A percentile compares a stretch with the other conserved stretches of the same genome.
Conservation (phyloP, 23 tunicate species). For the Oikopleura dioica region DNA sequence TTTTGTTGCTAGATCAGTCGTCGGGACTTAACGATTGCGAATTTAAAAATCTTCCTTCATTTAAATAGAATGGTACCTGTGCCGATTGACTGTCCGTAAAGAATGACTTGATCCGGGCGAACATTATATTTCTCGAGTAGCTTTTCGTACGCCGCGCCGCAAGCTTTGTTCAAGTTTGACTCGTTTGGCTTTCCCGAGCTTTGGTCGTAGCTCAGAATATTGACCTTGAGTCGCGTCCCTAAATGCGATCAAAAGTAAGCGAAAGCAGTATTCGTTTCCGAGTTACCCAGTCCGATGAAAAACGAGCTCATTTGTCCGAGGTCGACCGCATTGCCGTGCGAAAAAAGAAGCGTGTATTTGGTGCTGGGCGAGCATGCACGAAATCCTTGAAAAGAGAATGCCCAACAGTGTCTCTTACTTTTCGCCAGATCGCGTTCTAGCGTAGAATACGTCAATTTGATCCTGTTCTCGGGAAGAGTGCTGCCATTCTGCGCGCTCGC, state of each 20-base stretch:
- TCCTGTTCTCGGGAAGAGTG: slow-evolving; percentile 47
- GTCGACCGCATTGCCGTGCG: slow-evolving; percentile 95
- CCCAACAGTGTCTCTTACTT: neutral
- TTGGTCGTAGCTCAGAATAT: slow-evolving; percentile 71
- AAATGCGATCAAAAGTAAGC: too few relatives aligned
- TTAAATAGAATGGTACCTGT: too few relatives aligned
- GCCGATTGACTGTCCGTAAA: slow-evolving; percentile 93
- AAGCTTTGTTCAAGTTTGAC: slow-evolving; percentile 66
- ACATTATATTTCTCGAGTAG: slow-evolving; percentile 64
- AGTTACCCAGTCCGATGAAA: slow-evolving; percentile 74
- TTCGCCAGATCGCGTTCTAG: neutral
- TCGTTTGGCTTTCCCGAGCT: slow-evolving; percentile 63
- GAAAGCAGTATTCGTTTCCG: neutral
- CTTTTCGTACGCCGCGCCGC: slow-evolving; percentile 58
- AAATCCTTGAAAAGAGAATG: slow-evolving; percentile 13
- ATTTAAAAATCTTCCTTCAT: too few relatives aligned
- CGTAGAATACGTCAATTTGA: slow-evolving; percentile 31
- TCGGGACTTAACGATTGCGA: too few relatives aligned
- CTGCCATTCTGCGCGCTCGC: slow-evolving; percentile 87
- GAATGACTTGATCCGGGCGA: slow-evolving; percentile 47
- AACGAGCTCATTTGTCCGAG: slow-evolving; percentile 98
- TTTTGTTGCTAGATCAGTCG: slow-evolving; percentile 68
- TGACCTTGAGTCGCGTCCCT: slow-evolving; percentile 24
- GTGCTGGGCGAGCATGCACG: slow-evolving; percentile 32
- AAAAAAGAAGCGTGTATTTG: slow-evolving; percentile 60